Conservation (phyloP, 2,797 vertebrate genomes). For the Enteromius afrohamiltoni region DNA sequence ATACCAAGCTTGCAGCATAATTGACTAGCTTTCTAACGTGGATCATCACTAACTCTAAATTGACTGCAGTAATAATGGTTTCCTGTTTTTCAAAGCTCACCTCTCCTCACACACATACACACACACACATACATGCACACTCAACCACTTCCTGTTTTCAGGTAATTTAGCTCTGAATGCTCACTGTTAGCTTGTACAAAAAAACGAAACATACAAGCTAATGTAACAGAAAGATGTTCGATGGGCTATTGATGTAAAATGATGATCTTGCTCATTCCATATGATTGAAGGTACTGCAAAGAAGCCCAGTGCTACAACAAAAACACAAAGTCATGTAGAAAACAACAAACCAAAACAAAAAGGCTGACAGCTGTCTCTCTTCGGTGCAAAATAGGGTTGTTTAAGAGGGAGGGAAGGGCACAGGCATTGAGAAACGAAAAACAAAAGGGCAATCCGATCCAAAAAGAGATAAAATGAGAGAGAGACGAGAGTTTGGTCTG, state of each 20-base stretch:
- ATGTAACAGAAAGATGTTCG: conserved; percentile 53
- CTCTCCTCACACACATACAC: conserved; percentile 6
- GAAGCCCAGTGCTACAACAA: conserved; percentile 73
- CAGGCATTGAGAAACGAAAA: conserved; percentile 63
- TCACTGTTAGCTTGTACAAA: conserved; percentile 68
- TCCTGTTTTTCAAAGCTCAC: conserved; percentile 34
- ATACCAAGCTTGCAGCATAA: conserved; percentile 43
- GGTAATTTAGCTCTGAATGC: conserved; percentile 67
- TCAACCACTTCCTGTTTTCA: neutral
- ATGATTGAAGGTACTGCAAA: conserved; percentile 73
- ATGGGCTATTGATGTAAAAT: conserved; percentile 70
- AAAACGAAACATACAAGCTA: conserved; percentile 60
- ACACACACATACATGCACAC: neutral
- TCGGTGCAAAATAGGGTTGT: conserved; percentile 67
- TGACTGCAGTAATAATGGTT: conserved; percentile 7
- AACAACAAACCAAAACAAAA: conserved; percentile 42
- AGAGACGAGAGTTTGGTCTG: conserved; percentile 51
- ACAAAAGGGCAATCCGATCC: conserved; percentile 76
- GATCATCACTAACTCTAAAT: conserved; percentile 44
- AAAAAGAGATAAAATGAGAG: conserved; percentile 68
- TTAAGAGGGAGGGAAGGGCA: conserved; percentile 48
- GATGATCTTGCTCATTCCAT: conserved; percentile 75
- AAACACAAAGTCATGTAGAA: conserved; percentile 62
- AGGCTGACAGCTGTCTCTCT: conserved; percentile 69
- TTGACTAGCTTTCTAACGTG: conserved; percentile 54